Evolutionary conservation across 2,797 vertebrate species (phyloP).

Genomic region (Ptychadena robeensis): DNA sequence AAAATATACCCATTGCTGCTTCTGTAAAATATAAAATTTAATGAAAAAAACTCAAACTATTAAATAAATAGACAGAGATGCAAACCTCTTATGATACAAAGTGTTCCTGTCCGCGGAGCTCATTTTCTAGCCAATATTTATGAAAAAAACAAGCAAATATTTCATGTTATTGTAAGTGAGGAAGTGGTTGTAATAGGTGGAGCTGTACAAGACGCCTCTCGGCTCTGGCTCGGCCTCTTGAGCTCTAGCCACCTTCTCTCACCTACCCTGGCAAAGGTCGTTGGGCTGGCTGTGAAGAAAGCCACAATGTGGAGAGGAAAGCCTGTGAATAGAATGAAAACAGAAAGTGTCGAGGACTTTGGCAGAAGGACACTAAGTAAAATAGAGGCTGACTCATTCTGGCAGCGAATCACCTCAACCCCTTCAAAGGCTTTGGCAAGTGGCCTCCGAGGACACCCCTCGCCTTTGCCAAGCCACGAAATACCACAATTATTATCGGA

Average conservation of each 20-base stretch:
- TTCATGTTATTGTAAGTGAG: not conserved
- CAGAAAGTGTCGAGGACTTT: constrained; percentile 87
- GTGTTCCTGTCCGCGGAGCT: too few species aligned
- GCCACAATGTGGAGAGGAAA: constrained; percentile 84
- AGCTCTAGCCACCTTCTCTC: constrained; percentile 75
- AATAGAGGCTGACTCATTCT: constrained; percentile 83
- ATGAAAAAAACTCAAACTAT: too few species aligned
- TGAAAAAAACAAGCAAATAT: too few species aligned
- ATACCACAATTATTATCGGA: constrained; percentile 84
- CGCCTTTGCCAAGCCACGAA: constrained; percentile 86
- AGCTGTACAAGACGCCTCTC: constrained; percentile 67
- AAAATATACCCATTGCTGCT: too few species aligned
- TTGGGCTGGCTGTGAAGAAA: constrained; percentile 80
- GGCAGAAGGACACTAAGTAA: constrained; percentile 84
- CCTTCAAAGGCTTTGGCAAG: constrained; percentile 85
- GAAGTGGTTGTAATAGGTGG: not conserved
- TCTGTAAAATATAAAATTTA: too few species aligned
- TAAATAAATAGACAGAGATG: too few species aligned
- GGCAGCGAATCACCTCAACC: constrained; percentile 84
- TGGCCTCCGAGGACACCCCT: constrained; percentile 83
- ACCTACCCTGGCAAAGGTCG: constrained; percentile 81
- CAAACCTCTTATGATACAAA: too few species aligned
- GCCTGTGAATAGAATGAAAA: constrained; percentile 85
- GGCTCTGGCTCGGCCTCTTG: constrained; percentile 67
- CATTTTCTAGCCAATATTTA: too few species aligned